These are phyloP conservation scores for Limnephilus lunatus DNA, from an alignment of 2,888 invertebrate genomes.

Conservation along the genomic window DNA sequence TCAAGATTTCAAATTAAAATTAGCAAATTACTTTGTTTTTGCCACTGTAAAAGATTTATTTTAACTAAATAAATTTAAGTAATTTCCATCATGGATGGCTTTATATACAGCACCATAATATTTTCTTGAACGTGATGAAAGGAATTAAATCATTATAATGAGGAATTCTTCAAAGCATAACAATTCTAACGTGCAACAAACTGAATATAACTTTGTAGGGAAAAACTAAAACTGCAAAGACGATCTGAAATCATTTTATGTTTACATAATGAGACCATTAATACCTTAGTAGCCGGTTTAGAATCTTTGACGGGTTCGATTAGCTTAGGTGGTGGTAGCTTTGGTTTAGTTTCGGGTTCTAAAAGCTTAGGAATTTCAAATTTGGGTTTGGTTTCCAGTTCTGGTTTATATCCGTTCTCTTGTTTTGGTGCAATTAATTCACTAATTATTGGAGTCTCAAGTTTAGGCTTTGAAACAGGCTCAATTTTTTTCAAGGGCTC, in stretches of 20 bases:
- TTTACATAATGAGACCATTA: constrained; percentile 20
- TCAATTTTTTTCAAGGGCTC: constrained; percentile 30
- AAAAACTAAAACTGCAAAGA: not conserved
- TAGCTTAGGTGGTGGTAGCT: constrained; percentile 37
- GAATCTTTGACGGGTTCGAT: constrained; percentile 41
- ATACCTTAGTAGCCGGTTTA: constrained; percentile 44
- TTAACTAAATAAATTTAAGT: not conserved
- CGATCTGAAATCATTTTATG: not conserved
- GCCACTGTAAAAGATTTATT: too few species aligned
- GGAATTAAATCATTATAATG: not conserved
- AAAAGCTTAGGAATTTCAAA: constrained; percentile 40
- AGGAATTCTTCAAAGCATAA: not conserved
- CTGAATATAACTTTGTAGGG: not conserved
- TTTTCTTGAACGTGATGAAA: not conserved
- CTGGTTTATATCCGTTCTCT: constrained; percentile 9
- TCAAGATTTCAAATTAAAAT: not conserved
- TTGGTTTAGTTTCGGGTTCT: constrained; percentile 42
- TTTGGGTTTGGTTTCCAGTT: constrained; percentile 35
- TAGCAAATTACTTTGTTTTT: too few species aligned
- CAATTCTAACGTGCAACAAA: not conserved
- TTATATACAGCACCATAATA: not conserved
- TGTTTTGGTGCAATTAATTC: constrained; percentile 18
- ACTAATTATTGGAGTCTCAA: constrained; percentile 17
- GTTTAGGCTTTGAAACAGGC: constrained; percentile 20
- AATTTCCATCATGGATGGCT: not conserved